A percentile compares a stretch with the other conserved stretches of the same genome.
Conservation (phyloP, 2,888 invertebrate genomes). For the Agonopterix arenella region DNA sequence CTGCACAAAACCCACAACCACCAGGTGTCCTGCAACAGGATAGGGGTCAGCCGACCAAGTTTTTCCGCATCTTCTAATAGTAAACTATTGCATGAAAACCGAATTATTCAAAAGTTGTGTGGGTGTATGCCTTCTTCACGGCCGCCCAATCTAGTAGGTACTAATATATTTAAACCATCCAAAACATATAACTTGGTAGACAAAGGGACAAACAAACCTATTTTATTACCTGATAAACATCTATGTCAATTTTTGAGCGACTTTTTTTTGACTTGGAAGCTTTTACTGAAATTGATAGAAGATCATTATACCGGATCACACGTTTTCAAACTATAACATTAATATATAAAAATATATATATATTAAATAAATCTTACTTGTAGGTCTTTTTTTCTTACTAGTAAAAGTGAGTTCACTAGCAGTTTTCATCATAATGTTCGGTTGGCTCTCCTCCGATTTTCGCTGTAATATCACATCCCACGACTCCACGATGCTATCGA, state of each 20-base stretch:
- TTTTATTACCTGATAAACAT: conserved; percentile 23
- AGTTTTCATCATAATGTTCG: conserved; percentile 28
- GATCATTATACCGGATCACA: background rate
- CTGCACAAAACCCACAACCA: too few relatives aligned
- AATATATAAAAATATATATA: too few relatives aligned
- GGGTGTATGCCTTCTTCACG: too few relatives aligned
- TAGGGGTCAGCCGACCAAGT: too few relatives aligned
- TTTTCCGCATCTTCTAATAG: too few relatives aligned
- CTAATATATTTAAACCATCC: too few relatives aligned
- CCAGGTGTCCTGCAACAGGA: too few relatives aligned
- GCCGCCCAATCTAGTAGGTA: too few relatives aligned
- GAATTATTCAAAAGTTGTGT: too few relatives aligned
- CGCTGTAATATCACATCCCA: conserved; percentile 44
- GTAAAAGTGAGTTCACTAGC: conserved; percentile 36
- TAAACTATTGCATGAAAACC: too few relatives aligned
- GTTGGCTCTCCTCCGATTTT: conserved; percentile 27
- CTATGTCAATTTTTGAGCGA: conserved; percentile 34
- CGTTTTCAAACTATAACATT: background rate
- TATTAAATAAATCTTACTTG: conserved; percentile 12
- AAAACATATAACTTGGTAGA: too few relatives aligned
- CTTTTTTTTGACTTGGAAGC: conserved; percentile 36
- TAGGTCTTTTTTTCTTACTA: conserved; percentile 38
- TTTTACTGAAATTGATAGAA: background rate
- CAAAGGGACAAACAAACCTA: too few relatives aligned
- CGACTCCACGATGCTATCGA: conserved; percentile 48